A percentile compares a stretch with the other conserved stretches of the same genome.
These are phyloP conservation scores for Adelges cooleyi DNA, from an alignment of 1,140 invertebrate genomes.

Conservation along the genomic window DNA sequence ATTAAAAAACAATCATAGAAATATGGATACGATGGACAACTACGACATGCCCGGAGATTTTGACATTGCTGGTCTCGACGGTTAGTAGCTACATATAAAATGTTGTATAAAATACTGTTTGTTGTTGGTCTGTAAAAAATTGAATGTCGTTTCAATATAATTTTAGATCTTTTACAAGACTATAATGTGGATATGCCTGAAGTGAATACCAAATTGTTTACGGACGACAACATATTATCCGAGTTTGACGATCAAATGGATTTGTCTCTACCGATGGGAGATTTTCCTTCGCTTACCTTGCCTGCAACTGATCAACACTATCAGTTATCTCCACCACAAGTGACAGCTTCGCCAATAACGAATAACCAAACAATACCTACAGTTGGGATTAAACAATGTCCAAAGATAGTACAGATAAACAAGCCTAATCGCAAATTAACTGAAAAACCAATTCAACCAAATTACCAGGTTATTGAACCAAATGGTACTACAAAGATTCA, in stretches of 20 bases:
- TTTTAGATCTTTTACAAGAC: slow-evolving; percentile 5
- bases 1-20: too few relatives aligned
- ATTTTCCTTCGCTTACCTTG: slow-evolving; percentile 4
- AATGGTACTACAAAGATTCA: neutral
- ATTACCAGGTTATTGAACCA: neutral
- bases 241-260: slow-evolving; percentile 17
- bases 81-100: neutral
- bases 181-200: slow-evolving; percentile 11
- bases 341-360: neutral
- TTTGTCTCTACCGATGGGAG: neutral
- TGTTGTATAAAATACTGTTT: neutral
- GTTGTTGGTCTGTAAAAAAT: neutral
- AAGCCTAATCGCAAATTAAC: neutral
- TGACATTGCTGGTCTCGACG: neutral
- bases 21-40: neutral
- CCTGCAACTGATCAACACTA: neutral
- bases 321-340: neutral
- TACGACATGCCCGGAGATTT: neutral
- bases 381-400: neutral
- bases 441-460: slow-evolving; percentile 22
- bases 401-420: neutral
- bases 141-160: neutral
- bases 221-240: neutral
- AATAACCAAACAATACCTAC: neutral
- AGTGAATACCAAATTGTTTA: slow-evolving; percentile 13